Evolutionary conservation across 2,888 invertebrate species (phyloP), one percentile per base, ranked within the genome.

Genomic region (Elegia similella): DNA sequence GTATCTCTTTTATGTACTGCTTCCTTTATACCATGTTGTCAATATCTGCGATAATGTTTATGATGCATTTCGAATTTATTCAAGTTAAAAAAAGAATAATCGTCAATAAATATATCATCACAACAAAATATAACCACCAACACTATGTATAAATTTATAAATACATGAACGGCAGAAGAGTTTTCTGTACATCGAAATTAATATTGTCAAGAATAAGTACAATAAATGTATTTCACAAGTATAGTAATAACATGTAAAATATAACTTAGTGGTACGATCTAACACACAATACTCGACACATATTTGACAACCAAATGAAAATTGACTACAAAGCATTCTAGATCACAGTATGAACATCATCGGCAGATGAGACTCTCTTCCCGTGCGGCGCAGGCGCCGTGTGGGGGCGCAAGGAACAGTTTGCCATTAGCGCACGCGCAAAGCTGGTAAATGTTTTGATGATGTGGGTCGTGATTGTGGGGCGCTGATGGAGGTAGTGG

Each of bases 381-480:
- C 38, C 92, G 76, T 0, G 92, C 95, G 1, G 92, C 92, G 84
- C 98, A 98, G 59, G 95, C 93, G 47, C 96, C 95, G 74, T 96
- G 95, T 0, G 98, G 94, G 5, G 95, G 95, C 1, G 97, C 97
- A 29, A 98, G 92, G 82, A 98, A 98, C 60, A 98, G 92, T 80
- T 96, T 96, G 47, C 98, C 98, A 80, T 96, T 97, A 38, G 95
- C 95, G 83, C 98, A 98, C 65, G 96, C 96, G 88, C 98, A 98
- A 67, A 98, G 89, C 86, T 98, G 98, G 87, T 95, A 97, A 69
- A 97, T 95, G 75, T 95, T 93, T 81, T 94, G 93, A 78, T 93
- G 92, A 57, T 91, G 89, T 0, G 92, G 89, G 69, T 89, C 94
- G 62, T 92, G 92, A 54, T 83, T 63, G 68, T 92, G 93, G 10